Evolutionary conservation across 1,140 invertebrate genomes (phyloP).

Genomic region (Brachionus plicatilis): DNA sequence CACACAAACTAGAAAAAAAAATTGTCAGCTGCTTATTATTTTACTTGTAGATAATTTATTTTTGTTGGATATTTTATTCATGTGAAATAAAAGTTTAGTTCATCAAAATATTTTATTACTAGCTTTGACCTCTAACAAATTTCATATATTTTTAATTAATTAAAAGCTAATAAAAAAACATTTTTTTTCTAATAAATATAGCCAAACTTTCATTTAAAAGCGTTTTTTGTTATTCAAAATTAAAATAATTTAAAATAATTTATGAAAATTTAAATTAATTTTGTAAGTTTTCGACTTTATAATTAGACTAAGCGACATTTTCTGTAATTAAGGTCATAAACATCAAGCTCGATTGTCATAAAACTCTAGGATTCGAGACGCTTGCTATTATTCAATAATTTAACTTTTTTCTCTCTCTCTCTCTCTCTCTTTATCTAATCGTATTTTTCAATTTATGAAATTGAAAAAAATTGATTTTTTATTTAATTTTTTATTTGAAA

Average conservation of each 20-base stretch:
- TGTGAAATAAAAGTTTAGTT: background rate
- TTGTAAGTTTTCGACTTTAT: background rate
- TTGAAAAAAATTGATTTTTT: slow-evolving; percentile 16
- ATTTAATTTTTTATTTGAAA: background rate
- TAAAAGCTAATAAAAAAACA: too few relatives aligned
- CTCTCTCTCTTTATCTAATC: background rate
- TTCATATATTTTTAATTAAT: too few relatives aligned
- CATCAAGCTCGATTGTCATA: background rate
- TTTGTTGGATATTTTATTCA: background rate
- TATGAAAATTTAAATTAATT: background rate
- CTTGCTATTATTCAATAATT: background rate
- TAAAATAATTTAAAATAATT: background rate
- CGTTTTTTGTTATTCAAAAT: background rate
- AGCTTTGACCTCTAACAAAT: background rate
- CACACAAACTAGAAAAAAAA: background rate
- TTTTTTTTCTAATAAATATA: too few relatives aligned
- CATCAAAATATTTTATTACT: background rate
- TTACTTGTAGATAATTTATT: background rate
- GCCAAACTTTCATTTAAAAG: background rate
- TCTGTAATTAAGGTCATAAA: background rate
- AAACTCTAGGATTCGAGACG: background rate
- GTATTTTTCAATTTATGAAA: background rate
- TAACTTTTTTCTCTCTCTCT: background rate
- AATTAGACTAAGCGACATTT: background rate
- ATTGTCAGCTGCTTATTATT: background rate